These are phyloP conservation scores for Aporophyla lueneburgensis DNA, from an alignment of 2,888 invertebrate species.

Conservation along the genomic window DNA sequence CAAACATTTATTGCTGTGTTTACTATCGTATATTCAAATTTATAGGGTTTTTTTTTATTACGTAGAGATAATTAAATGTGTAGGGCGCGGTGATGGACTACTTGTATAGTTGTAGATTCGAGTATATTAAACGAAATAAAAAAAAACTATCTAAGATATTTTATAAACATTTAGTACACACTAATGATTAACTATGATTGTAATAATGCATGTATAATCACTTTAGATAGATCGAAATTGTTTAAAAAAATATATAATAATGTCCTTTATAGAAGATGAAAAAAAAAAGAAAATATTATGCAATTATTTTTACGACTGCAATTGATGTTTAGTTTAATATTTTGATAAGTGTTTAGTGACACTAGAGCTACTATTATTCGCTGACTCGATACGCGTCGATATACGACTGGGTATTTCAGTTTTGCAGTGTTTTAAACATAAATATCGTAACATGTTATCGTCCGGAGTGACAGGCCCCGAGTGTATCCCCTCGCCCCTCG, in stretches of 20 bases:
- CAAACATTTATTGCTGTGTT: constrained; percentile 82
- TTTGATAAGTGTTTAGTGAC: constrained; percentile 75
- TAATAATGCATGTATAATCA: constrained; percentile 84
- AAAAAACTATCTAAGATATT: constrained; percentile 77
- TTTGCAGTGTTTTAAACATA: constrained; percentile 62
- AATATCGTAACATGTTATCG: constrained; percentile 51
- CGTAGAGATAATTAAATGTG: constrained; percentile 81
- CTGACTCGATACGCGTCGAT: constrained; percentile 67
- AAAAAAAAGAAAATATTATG: constrained; percentile 64
- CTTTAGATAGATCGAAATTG: constrained; percentile 85
- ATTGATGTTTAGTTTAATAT: constrained; percentile 73
- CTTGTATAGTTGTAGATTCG: constrained; percentile 83
- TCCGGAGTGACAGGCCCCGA: constrained; percentile 64
- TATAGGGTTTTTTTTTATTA: constrained; percentile 80
- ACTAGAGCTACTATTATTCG: constrained; percentile 71
- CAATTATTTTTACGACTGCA: constrained; percentile 77
- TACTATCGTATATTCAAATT: constrained; percentile 77
- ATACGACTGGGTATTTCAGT: constrained; percentile 65
- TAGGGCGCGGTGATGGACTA: constrained; percentile 86
- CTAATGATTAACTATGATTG: constrained; percentile 80
- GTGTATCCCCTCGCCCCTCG: constrained; percentile 11
- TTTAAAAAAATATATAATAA: constrained; percentile 73
- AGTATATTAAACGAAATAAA: constrained; percentile 80
- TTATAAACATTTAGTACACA: constrained; percentile 86
- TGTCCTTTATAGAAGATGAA: constrained; percentile 70